Evolutionary conservation across 2,888 invertebrate genomes (phyloP).

Genomic region (Xestia rhomboidea): DNA sequence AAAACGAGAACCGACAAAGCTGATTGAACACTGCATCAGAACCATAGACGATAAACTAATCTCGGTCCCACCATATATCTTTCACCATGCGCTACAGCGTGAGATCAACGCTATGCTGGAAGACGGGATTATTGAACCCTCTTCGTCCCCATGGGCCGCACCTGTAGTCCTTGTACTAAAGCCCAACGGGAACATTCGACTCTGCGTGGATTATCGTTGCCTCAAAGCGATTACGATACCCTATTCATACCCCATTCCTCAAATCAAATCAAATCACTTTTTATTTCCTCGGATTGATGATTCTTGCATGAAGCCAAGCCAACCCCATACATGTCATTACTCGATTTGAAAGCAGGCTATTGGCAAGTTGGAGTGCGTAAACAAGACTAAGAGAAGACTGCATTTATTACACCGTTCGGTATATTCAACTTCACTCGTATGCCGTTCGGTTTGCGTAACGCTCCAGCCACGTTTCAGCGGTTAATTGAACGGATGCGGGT

Average conservation of each 20-base stretch:
- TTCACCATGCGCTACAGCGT: background rate
- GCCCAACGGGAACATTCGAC: background rate
- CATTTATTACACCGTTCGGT: conserved; percentile 55
- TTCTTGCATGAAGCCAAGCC: background rate
- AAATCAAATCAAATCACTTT: too few relatives aligned
- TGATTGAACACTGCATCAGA: conserved; percentile 5
- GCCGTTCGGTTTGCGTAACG: conserved; percentile 70
- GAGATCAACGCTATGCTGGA: background rate
- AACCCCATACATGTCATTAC: background rate
- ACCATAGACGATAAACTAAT: conserved; percentile 4
- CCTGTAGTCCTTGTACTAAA: background rate
- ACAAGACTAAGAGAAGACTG: background rate
- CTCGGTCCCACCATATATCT: conserved; percentile 1
- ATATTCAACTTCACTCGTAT: conserved; percentile 67
- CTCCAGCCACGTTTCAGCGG: conserved; percentile 68
- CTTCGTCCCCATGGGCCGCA: background rate
- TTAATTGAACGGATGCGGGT: conserved; percentile 38
- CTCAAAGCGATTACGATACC: background rate
- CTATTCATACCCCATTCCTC: conserved; percentile 1
- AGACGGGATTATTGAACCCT: background rate
- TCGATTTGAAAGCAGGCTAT: background rate
- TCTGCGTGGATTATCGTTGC: background rate
- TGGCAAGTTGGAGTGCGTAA: background rate
- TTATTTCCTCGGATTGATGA: conserved; percentile 6
- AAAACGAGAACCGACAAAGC: conserved; percentile 2